These are phyloP conservation scores for Odontesthes bonariensis DNA, from an alignment of 2,113 vertebrate species.

Conservation along the genomic window DNA sequence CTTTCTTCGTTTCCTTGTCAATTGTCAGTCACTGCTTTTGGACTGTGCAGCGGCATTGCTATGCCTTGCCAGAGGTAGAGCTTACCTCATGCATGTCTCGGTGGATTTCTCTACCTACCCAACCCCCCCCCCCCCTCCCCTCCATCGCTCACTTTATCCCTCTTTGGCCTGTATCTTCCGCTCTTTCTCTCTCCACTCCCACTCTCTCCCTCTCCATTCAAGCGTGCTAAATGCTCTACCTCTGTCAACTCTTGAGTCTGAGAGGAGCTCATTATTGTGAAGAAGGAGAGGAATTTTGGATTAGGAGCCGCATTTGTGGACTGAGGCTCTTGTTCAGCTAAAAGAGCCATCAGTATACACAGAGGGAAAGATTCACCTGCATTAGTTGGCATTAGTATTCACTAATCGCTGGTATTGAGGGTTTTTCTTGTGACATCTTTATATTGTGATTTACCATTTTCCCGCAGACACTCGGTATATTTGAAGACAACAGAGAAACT, in stretches of 20 bases:
- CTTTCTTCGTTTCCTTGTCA: slow-evolving; percentile 40
- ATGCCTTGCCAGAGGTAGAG: slow-evolving; percentile 70
- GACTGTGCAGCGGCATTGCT: slow-evolving; percentile 38
- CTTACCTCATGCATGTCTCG: slow-evolving; percentile 74
- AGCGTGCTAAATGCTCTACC: slow-evolving; percentile 73
- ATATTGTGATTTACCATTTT: not conserved
- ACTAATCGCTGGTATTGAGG: not conserved
- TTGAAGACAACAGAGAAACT: too few relatives aligned
- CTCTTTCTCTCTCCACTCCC: slow-evolving; percentile 44
- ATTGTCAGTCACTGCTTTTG: slow-evolving; percentile 51
- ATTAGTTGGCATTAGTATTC: slow-evolving; percentile 13
- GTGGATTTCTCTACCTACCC: slow-evolving; percentile 55
- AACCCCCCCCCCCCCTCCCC: slow-evolving; percentile 18
- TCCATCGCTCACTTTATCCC: slow-evolving; percentile 51
- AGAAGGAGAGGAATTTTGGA: slow-evolving; percentile 67
- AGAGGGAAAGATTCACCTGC: slow-evolving; percentile 33
- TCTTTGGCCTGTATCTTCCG: slow-evolving; percentile 62
- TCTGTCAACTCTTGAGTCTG: slow-evolving; percentile 69
- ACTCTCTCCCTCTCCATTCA: slow-evolving; percentile 56
- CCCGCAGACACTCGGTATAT: not conserved
- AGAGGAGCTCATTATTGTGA: slow-evolving; percentile 75
- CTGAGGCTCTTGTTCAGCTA: slow-evolving; percentile 53
- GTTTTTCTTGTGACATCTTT: not conserved
- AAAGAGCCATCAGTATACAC: slow-evolving; percentile 62
- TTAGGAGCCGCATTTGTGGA: slow-evolving; percentile 66